Conservation (phyloP, 1,140 invertebrate species). For the Drosophila lacertosa region DNA sequence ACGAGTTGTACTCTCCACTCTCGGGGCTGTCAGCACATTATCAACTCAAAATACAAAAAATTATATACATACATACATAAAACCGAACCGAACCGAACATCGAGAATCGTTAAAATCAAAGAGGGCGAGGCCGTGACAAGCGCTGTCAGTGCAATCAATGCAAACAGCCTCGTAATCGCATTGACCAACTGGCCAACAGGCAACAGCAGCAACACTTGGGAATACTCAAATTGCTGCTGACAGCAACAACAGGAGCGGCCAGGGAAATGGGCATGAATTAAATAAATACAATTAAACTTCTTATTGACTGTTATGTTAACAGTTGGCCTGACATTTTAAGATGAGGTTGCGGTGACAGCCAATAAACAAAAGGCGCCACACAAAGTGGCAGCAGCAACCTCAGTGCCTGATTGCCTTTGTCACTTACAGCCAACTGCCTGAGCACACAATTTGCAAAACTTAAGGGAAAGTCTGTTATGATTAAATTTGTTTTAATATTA, state of each 20-base stretch:
- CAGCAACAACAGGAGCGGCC: conserved; percentile 44
- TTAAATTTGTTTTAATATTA: no score
- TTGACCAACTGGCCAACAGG: conserved; percentile 52
- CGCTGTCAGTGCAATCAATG: conserved; percentile 74
- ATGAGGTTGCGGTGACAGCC: conserved; percentile 44
- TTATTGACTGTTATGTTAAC: conserved; percentile 48
- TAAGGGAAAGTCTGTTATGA: neutral
- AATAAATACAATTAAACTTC: conserved; percentile 70
- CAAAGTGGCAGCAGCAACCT: conserved; percentile 5
- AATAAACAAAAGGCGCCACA: conserved; percentile 19
- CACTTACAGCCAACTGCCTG: neutral
- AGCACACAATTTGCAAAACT: neutral
- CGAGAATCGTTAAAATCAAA: conserved; percentile 31
- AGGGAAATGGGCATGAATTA: conserved; percentile 48
- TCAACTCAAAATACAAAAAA: conserved; percentile 66
- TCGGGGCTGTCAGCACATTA: conserved; percentile 61
- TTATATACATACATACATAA: conserved; percentile 32
- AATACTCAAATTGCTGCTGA: conserved; percentile 53
- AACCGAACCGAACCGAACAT: conserved; percentile 9
- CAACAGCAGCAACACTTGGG: conserved; percentile 46
- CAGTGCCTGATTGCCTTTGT: conserved; percentile 7
- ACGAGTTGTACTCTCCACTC: neutral
- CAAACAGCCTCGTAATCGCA: conserved; percentile 72
- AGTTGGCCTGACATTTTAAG: conserved; percentile 40
- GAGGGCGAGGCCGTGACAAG: conserved; percentile 52